Percentiles rank a stretch among this genome's conserved stretches.
Evolutionary conservation across 2,113 vertebrate species (phyloP).

Genomic region (Phycodurus eques): DNA sequence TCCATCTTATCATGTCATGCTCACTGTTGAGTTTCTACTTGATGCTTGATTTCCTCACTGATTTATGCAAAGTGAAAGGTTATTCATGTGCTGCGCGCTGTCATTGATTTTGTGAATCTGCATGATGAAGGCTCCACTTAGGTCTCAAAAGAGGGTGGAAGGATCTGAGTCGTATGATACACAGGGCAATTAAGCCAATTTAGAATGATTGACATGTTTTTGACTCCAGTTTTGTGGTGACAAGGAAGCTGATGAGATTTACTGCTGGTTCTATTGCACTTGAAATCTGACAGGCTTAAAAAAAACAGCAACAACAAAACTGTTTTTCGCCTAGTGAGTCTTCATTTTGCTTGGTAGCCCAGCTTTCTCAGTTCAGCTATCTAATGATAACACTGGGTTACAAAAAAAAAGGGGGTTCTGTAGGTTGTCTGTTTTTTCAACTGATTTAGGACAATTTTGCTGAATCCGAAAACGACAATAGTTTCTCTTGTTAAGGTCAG

Average conservation of each 20-base stretch:
- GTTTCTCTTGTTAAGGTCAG: no score
- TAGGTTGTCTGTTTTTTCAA: no score
- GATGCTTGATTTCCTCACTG: background rate
- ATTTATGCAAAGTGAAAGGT: constrained; percentile 3
- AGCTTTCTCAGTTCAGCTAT: constrained; percentile 16
- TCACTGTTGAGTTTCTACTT: background rate
- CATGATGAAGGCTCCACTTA: constrained; percentile 2
- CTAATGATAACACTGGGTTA: background rate
- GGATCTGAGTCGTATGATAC: constrained; percentile 3
- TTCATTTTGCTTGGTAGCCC: constrained; percentile 59
- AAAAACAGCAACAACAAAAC: background rate
- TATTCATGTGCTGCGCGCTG: background rate
- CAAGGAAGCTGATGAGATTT: constrained; percentile 29
- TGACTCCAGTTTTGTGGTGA: constrained; percentile 8
- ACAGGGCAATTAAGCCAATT: constrained; percentile 27
- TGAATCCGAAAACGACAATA: no score
- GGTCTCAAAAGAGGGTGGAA: constrained; percentile 16
- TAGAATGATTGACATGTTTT: constrained; percentile 19
- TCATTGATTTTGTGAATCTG: constrained; percentile 13
- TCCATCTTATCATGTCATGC: background rate
- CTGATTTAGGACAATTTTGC: no score
- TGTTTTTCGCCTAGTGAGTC: constrained; percentile 27
- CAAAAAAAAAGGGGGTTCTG: background rate
- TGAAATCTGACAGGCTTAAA: background rate
- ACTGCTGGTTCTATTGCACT: constrained; percentile 6